These are phyloP conservation scores for Sisor rabdophorus DNA, from an alignment of 2,113 vertebrate genomes.

Conservation along the genomic window DNA sequence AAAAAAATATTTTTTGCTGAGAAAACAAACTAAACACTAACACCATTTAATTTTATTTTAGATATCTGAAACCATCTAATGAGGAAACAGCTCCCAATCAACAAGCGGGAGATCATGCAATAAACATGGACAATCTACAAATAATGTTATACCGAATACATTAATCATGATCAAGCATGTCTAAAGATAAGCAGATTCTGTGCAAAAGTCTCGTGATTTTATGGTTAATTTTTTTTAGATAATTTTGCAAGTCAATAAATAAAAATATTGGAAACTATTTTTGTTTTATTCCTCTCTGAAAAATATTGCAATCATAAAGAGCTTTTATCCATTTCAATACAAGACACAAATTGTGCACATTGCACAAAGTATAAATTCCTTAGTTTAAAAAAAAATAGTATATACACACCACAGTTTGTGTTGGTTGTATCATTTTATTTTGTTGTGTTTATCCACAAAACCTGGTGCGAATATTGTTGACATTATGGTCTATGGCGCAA, in stretches of 20 bases:
- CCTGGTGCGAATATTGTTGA: too few species aligned
- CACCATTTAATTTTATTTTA: slow-evolving; percentile 11
- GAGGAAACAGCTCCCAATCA: not conserved
- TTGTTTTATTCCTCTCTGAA: not conserved
- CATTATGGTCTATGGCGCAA: too few species aligned
- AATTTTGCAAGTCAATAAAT: not conserved
- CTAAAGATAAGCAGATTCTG: too few species aligned
- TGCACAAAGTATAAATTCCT: too few species aligned
- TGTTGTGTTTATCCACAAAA: too few species aligned
- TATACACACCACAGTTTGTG: too few species aligned
- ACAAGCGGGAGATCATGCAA: not conserved
- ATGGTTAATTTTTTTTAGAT: not conserved
- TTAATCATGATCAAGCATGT: not conserved
- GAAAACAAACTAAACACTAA: not conserved
- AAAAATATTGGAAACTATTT: not conserved
- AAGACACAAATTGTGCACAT: too few species aligned
- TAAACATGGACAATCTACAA: not conserved
- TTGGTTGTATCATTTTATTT: too few species aligned
- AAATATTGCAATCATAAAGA: not conserved
- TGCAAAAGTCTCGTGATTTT: too few species aligned
- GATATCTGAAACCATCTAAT: not conserved
- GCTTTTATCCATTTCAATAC: not conserved
- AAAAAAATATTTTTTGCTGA: not conserved
- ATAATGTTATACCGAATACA: not conserved
- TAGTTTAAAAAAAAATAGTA: too few species aligned